A percentile compares a stretch with the other conserved stretches of the same genome.
phyloP scores from a whole-genome alignment of 2,888 invertebrate species.

The Hedya salicella region DNA sequence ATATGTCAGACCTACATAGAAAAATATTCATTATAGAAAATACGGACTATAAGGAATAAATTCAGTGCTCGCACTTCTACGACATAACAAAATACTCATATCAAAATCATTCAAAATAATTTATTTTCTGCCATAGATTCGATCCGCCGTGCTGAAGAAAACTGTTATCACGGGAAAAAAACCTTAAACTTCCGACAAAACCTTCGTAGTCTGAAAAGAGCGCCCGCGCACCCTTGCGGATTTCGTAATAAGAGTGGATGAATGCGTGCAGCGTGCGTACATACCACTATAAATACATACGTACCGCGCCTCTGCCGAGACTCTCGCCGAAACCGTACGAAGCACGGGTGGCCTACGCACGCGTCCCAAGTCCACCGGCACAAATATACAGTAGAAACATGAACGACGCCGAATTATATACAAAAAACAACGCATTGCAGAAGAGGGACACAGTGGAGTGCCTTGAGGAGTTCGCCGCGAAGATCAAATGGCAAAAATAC shows the following conservation, averaged over 20 bases:
- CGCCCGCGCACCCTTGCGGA: slow-evolving; percentile 4
- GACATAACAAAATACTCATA: too few species aligned
- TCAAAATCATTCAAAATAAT: too few species aligned
- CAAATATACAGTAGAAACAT: slow-evolving; percentile 64
- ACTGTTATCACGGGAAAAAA: neutral
- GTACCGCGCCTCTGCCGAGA: slow-evolving; percentile 61
- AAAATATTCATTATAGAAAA: too few species aligned
- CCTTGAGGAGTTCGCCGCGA: slow-evolving; percentile 86
- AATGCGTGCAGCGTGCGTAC: slow-evolving; percentile 7
- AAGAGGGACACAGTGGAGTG: slow-evolving; percentile 84
- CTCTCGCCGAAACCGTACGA: slow-evolving; percentile 71
- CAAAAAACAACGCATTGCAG: slow-evolving; percentile 88
- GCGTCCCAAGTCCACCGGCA: slow-evolving; percentile 56
- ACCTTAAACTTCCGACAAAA: neutral
- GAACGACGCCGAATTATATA: slow-evolving; percentile 88
- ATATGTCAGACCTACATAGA: too few species aligned
- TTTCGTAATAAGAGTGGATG: slow-evolving; percentile 15
- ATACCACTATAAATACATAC: slow-evolving; percentile 73
- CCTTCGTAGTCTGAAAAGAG: slow-evolving; percentile 7
- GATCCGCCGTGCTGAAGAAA: neutral
- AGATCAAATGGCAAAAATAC: slow-evolving; percentile 83
- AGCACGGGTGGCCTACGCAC: slow-evolving; percentile 64
- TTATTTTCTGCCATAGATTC: too few species aligned
- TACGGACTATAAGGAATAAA: too few species aligned
- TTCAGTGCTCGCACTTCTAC: too few species aligned